These are phyloP conservation scores for Macrophya annulata DNA, from an alignment of 2,888 invertebrate species.

Conservation along the genomic window DNA sequence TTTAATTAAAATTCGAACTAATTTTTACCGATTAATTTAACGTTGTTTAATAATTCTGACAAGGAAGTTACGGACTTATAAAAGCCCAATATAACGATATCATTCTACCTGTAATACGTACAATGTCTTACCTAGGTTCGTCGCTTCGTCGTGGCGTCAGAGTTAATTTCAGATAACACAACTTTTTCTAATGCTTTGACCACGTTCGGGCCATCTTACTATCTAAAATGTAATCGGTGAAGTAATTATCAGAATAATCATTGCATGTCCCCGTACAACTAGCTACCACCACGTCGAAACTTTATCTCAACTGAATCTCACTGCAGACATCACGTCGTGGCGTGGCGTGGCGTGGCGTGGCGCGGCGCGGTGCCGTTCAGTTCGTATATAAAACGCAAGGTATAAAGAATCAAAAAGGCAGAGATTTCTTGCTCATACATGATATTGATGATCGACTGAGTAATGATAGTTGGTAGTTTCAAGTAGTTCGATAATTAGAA, in stretches of 20 bases:
- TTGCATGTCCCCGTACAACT: slow-evolving; percentile 60
- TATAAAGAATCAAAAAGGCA: neutral
- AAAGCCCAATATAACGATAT: neutral
- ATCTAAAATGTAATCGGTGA: slow-evolving; percentile 61
- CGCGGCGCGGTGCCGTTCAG: too few relatives aligned
- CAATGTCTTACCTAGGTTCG: slow-evolving; percentile 11
- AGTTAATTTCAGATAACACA: slow-evolving; percentile 55
- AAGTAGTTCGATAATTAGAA: neutral
- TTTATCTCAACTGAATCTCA: slow-evolving; percentile 32
- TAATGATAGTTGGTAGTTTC: neutral
- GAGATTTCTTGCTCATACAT: neutral
- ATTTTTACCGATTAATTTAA: neutral
- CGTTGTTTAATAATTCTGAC: neutral
- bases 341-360: neutral
- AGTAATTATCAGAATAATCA: slow-evolving; percentile 61
- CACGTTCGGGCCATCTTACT: slow-evolving; percentile 56
- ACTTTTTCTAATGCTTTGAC: slow-evolving; percentile 56
- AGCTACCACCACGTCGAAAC: slow-evolving; percentile 31
- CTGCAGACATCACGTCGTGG: neutral
- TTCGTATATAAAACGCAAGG: neutral
- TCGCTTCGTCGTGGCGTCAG: slow-evolving; percentile 39
- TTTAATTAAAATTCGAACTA: neutral
- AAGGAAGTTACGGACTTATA: neutral
- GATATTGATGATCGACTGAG: neutral
- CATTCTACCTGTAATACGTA: neutral